phyloP scores from a whole-genome alignment of 64 coral and sea anemone species.

The Dendronephthya gigantea region DNA sequence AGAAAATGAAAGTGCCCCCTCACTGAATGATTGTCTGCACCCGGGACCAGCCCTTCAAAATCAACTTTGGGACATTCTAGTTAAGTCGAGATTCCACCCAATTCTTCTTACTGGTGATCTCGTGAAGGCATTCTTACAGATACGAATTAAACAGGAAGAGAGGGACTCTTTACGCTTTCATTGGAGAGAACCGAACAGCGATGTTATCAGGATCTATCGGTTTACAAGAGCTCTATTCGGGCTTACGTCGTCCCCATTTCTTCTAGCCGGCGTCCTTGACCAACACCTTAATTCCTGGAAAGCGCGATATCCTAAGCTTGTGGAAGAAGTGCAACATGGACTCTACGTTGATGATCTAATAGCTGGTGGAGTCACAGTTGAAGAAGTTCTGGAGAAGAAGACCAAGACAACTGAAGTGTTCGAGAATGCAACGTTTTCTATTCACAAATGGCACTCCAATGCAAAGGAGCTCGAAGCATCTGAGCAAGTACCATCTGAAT shows the following conservation, averaged over 20 bases:
- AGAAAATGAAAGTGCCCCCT: background rate
- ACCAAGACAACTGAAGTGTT: conserved; percentile 39
- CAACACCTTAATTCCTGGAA: no score
- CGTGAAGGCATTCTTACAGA: background rate
- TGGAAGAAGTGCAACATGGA: no score
- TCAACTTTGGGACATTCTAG: background rate
- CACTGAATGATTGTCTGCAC: background rate
- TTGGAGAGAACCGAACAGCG: background rate
- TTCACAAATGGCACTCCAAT: conserved; percentile 58
- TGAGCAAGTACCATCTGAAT: background rate
- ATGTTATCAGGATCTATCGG: no score
- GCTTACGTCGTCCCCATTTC: no score
- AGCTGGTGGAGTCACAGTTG: no score
- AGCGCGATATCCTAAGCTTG: no score
- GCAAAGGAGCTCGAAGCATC: conserved; percentile 27
- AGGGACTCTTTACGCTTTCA: background rate
- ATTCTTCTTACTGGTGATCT: background rate
- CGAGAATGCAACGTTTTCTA: conserved; percentile 27
- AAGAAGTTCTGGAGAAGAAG: background rate
- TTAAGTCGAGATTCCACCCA: background rate
- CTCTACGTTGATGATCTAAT: no score
- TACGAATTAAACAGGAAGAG: background rate
- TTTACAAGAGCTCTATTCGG: no score
- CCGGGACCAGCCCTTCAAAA: background rate
- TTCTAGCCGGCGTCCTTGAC: no score